Evolutionary conservation across 2,113 vertebrate species (phyloP).

Genomic region (Nerophis ophidion): DNA sequence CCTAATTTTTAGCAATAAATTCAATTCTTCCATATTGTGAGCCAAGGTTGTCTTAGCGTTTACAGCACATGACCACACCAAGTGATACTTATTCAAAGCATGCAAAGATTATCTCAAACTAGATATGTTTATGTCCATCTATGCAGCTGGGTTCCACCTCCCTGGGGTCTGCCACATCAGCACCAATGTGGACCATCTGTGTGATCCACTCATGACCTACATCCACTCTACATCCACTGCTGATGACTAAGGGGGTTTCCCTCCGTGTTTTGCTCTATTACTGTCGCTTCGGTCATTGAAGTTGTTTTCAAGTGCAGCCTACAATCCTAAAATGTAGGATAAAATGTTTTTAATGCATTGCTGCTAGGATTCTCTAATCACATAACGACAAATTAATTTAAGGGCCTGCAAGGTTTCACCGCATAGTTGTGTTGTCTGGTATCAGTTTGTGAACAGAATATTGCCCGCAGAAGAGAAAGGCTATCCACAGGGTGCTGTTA

Average conservation of each 20-base stretch:
- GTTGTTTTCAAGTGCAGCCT: background rate
- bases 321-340: background rate
- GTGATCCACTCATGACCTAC: background rate
- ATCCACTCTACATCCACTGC: background rate
- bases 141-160: background rate
- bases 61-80: background rate
- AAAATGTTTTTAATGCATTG: slow-evolving; percentile 18
- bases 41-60: background rate
- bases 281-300: background rate
- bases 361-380: slow-evolving; percentile 31
- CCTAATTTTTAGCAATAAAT: background rate
- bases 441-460: slow-evolving; percentile 29
- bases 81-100: background rate
- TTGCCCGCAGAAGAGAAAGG: slow-evolving; percentile 36
- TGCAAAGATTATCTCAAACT: background rate
- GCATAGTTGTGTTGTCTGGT: slow-evolving; percentile 23
- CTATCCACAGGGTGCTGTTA: slow-evolving; percentile 32
- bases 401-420: slow-evolving; percentile 21
- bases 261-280: background rate
- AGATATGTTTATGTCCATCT: background rate
- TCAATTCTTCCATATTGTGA: background rate
- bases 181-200: slow-evolving; percentile 1
- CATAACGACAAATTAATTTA: slow-evolving; percentile 31
- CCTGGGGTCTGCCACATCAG: background rate
- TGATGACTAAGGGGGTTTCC: background rate